These are phyloP conservation scores for Rhinoderma darwinii DNA, from an alignment of 2,113 vertebrate genomes.

Conservation along the genomic window DNA sequence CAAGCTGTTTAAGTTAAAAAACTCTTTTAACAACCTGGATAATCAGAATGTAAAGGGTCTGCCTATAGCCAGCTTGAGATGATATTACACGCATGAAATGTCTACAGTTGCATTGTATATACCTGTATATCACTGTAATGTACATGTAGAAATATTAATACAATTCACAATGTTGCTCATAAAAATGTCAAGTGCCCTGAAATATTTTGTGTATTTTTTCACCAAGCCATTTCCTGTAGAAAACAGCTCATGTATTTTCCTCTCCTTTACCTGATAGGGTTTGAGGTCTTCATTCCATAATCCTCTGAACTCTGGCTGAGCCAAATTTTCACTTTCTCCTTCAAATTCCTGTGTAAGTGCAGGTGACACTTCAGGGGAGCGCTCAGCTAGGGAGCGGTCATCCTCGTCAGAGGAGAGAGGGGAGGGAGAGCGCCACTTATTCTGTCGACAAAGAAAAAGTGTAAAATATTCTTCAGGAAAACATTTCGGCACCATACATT, in stretches of 20 bases:
- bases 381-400: not conserved
- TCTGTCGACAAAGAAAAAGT: not conserved
- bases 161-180: not conserved
- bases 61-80: too few relatives aligned
- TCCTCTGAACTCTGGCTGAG: slow-evolving; percentile 82
- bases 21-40: too few relatives aligned
- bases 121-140: too few relatives aligned
- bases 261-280: slow-evolving; percentile 65
- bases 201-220: too few relatives aligned
- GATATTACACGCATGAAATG: too few relatives aligned
- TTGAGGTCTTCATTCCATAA: slow-evolving; percentile 74
- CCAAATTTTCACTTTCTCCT: slow-evolving; percentile 65
- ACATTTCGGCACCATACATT: not conserved
- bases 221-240: too few relatives aligned
- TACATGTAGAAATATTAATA: too few relatives aligned
- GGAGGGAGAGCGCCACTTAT: not conserved
- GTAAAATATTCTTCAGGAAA: not conserved
- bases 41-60: too few relatives aligned
- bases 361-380: not conserved
- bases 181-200: not conserved
- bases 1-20: too few relatives aligned
- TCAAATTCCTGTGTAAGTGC: slow-evolving; percentile 25
- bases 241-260: not conserved
- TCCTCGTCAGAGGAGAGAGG: slow-evolving; percentile 55
- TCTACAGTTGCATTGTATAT: too few relatives aligned